phyloP scores from a whole-genome alignment of 2,888 invertebrate species.

The Caenorhabditis sp. region DNA sequence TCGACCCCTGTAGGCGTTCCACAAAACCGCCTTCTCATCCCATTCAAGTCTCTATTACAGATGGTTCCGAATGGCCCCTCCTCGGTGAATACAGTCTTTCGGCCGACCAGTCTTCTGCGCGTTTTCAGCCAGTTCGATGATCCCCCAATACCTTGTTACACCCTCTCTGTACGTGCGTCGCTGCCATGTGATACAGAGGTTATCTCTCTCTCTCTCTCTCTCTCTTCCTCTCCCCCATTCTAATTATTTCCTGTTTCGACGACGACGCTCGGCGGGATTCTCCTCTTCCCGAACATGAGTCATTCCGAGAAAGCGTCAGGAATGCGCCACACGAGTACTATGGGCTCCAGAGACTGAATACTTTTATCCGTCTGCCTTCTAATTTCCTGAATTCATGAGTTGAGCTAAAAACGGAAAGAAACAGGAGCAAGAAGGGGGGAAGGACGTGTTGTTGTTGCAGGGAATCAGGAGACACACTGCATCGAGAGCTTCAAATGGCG shows the following conservation, averaged over 20 bases:
- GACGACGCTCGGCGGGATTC: constrained; percentile 7
- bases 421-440: not conserved
- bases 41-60: not conserved
- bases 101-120: not conserved
- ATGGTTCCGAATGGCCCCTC: not conserved
- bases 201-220: constrained; percentile 6
- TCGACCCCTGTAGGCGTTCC: no score
- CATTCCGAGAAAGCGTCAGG: constrained; percentile 30
- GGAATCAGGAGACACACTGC: constrained; percentile 3
- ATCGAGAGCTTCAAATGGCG: constrained; percentile 39
- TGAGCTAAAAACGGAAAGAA: constrained; percentile 2
- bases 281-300: constrained; percentile 16
- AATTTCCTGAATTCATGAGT: not conserved
- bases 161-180: constrained; percentile 11
- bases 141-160: constrained; percentile 11
- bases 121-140: constrained; percentile 15
- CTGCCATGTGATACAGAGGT: constrained; percentile 39
- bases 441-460: constrained; percentile 24
- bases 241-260: constrained; percentile 51
- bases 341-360: no score
- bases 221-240: constrained; percentile 6
- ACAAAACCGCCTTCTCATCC: no score
- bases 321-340: constrained; percentile 9
- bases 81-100: not conserved
- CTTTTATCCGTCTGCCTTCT: not conserved